These are phyloP conservation scores for Sylvilagus bachmani DNA, from an alignment of 2,113 vertebrate species.

Conservation along the genomic window DNA sequence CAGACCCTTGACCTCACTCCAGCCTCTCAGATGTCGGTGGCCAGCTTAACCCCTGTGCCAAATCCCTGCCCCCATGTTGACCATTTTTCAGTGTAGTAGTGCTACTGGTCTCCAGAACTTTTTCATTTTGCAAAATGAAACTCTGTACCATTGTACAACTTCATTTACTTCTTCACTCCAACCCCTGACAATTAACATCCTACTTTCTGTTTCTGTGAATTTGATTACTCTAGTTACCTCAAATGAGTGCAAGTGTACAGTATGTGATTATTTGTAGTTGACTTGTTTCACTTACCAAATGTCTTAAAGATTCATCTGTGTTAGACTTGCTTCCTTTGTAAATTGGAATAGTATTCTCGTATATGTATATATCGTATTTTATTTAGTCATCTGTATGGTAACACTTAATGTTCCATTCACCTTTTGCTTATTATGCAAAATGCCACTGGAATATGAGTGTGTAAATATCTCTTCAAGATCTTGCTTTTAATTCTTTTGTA, in stretches of 20 bases:
- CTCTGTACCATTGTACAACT: neutral
- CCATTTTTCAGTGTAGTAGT: too few species aligned
- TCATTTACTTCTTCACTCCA: neutral
- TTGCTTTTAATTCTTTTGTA: neutral
- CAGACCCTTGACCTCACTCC: too few species aligned
- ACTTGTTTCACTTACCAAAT: neutral
- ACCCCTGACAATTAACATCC: neutral
- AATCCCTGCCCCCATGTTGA: too few species aligned
- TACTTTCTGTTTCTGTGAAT: neutral
- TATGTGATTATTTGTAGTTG: too few species aligned
- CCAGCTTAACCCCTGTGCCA: too few species aligned
- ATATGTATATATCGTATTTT: neutral
- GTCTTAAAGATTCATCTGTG: neutral
- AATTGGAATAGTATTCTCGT: neutral
- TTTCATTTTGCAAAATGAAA: neutral
- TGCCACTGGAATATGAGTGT: neutral
- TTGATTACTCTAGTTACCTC: too few species aligned
- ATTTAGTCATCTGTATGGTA: neutral
- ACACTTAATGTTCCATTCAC: neutral
- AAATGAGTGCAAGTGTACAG: neutral
- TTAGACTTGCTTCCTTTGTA: neutral
- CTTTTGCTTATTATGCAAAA: neutral
- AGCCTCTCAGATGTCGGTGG: too few species aligned
- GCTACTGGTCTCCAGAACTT: neutral
- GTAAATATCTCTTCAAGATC: neutral